Evolutionary conservation across 2,113 vertebrate genomes (phyloP).

Genomic region (Myocastor coypus): DNA sequence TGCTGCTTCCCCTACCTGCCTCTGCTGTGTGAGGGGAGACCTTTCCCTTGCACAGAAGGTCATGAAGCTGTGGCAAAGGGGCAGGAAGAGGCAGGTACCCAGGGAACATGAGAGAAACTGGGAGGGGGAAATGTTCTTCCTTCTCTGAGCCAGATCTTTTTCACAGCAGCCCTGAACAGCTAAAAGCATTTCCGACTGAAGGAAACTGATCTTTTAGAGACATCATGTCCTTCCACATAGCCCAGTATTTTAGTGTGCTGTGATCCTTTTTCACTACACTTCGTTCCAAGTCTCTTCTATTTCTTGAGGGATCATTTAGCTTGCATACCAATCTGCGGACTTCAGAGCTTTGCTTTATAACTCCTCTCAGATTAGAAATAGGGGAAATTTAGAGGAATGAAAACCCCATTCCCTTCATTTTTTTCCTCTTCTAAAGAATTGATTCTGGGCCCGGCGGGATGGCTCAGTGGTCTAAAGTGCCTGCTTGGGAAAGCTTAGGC

Average conservation of each 20-base stretch:
- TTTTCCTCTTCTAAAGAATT: not conserved
- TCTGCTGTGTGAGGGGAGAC: not conserved
- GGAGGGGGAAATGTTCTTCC: not conserved
- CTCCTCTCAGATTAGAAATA: not conserved
- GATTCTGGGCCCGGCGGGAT: too few species aligned
- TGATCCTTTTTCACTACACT: not conserved
- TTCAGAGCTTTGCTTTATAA: not conserved
- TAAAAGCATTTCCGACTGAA: conserved; percentile 44
- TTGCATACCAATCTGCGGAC: not conserved
- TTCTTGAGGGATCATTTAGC: conserved; percentile 28
- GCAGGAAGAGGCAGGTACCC: not conserved
- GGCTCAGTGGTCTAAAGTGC: too few species aligned
- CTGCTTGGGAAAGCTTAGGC: too few species aligned
- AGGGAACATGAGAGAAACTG: not conserved
- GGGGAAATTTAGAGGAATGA: not conserved
- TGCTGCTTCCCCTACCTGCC: not conserved
- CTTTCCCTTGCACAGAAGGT: conserved; percentile 24
- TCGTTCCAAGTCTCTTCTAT: conserved; percentile 27
- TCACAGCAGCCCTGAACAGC: not conserved
- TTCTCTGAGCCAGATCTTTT: not conserved
- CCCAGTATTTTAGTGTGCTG: not conserved
- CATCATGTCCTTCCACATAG: conserved; percentile 1
- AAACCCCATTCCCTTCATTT: not conserved
- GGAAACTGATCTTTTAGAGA: conserved; percentile 6
- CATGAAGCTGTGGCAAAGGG: not conserved